Conservation (phyloP, 2,113 vertebrate species). For the Oenanthe oenanthe region DNA sequence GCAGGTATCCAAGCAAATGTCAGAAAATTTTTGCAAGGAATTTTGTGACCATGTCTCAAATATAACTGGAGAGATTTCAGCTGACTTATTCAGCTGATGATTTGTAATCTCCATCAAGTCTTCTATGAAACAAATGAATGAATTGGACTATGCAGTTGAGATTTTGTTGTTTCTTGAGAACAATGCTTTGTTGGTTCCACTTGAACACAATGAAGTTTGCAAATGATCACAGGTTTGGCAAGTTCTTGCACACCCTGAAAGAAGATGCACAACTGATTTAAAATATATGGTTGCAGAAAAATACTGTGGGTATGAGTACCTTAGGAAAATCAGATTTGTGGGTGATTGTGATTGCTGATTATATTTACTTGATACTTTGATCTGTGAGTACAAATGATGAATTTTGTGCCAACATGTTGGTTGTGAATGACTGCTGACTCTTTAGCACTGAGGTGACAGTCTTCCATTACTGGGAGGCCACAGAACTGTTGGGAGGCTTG, state of each 20-base stretch:
- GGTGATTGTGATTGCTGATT: not conserved
- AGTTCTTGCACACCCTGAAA: not conserved
- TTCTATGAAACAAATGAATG: not conserved
- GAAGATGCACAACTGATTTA: not conserved
- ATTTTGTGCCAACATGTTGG: not conserved
- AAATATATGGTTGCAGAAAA: not conserved
- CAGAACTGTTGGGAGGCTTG: not conserved
- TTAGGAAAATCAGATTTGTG: not conserved
- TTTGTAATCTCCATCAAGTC: not conserved
- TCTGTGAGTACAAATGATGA: not conserved
- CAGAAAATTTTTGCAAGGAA: not conserved
- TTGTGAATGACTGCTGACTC: not conserved
- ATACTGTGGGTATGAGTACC: not conserved
- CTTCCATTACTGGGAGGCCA: not conserved
- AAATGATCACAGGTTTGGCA: not conserved
- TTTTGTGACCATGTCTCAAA: not conserved
- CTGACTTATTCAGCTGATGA: not conserved
- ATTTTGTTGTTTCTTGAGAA: not conserved
- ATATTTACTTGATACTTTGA: not conserved
- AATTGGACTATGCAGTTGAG: not conserved
- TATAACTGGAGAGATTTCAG: not conserved
- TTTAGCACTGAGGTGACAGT: not conserved
- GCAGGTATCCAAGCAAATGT: not conserved
- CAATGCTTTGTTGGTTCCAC: not conserved
- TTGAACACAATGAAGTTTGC: not conserved